Conservation (phyloP, 2,113 vertebrate species). For the Caloenas nicobarica region DNA sequence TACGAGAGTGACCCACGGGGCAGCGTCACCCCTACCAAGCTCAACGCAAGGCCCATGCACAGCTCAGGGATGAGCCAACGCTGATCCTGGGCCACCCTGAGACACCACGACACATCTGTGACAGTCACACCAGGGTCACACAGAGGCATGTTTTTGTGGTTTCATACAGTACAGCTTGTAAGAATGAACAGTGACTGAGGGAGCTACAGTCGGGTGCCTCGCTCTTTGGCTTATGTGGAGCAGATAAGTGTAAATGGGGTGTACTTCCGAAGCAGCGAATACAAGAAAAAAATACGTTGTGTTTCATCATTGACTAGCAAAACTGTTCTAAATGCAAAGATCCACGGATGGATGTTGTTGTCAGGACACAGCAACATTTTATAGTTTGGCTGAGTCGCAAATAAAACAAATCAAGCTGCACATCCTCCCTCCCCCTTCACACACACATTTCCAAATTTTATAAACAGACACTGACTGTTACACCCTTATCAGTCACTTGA, state of each 20-base stretch:
- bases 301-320: not conserved
- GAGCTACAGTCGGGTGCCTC: not conserved
- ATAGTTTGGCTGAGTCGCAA: not conserved
- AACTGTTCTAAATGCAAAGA: not conserved
- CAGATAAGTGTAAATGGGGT: constrained; percentile 11
- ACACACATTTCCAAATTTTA: not conserved
- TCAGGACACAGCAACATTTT: constrained; percentile 10
- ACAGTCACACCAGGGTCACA: not conserved
- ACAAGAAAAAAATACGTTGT: not conserved
- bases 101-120: not conserved
- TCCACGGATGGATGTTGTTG: not conserved
- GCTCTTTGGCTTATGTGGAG: constrained; percentile 66
- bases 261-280: not conserved
- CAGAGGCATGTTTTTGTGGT: not conserved
- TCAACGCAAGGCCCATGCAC: not conserved
- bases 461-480: not conserved
- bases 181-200: not conserved
- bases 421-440: not conserved
- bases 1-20: not conserved
- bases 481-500: not conserved
- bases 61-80: not conserved
- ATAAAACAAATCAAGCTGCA: constrained; percentile 36
- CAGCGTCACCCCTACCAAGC: not conserved
- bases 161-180: constrained; percentile 13
- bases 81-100: not conserved